Conservation (phyloP, 1,140 invertebrate species). For the Zeugodacus cucurbitae region DNA sequence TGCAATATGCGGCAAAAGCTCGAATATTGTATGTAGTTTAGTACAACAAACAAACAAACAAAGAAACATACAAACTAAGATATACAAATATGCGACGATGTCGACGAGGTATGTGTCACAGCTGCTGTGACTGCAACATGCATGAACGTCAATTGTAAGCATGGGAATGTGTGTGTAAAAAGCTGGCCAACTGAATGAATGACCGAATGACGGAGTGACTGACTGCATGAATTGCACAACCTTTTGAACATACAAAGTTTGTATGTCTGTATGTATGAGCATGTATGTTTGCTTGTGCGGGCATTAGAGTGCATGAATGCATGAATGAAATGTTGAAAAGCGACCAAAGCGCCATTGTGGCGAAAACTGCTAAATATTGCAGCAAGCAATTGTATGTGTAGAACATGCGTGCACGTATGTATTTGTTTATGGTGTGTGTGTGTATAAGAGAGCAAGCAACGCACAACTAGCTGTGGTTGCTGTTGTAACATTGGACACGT, state of each 20-base stretch:
- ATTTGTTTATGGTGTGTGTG: no score
- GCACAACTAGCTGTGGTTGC: no score
- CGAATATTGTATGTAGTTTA: neutral
- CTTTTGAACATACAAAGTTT: no score
- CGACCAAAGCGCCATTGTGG: neutral
- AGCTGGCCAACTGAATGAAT: neutral
- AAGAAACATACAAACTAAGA: neutral
- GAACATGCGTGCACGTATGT: no score
- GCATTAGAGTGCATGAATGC: neutral
- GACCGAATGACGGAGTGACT: neutral
- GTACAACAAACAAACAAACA: neutral
- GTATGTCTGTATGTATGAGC: neutral
- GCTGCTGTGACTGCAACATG: neutral
- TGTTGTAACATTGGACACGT: no score
- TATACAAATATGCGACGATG: neutral
- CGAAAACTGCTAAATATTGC: neutral
- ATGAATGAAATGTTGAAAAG: slow-evolving; percentile 5
- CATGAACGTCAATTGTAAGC: neutral
- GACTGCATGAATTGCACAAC: neutral
- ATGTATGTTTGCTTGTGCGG: neutral
- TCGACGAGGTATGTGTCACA: neutral
- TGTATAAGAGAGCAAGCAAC: no score
- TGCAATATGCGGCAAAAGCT: neutral
- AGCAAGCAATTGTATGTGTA: neutral
- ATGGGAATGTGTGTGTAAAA: neutral